phyloP scores from a whole-genome alignment of 1,140 invertebrate species.

The Halesus radiatus region DNA sequence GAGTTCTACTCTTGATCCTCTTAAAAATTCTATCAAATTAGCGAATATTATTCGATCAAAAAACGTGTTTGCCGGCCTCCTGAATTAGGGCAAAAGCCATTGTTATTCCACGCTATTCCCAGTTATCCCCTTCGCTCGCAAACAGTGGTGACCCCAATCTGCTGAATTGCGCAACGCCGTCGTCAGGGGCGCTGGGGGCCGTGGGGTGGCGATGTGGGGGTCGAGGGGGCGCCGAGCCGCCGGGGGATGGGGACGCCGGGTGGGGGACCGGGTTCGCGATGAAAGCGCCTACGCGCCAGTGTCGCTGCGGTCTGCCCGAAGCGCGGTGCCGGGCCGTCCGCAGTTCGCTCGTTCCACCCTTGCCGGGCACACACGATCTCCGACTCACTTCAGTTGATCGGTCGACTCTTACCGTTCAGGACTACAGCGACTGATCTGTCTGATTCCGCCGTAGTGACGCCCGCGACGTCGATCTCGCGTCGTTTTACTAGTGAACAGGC shows the following conservation, averaged over 20 bases:
- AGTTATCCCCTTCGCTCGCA: neutral
- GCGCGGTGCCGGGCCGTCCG: constrained; percentile 45
- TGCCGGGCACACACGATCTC: constrained; percentile 12
- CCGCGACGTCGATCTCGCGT: no score
- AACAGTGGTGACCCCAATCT: neutral
- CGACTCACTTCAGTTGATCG: neutral
- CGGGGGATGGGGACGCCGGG: constrained; percentile 16
- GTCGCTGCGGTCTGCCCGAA: constrained; percentile 53
- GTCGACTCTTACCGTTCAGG: neutral
- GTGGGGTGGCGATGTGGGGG: neutral
- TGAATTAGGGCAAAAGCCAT: no score
- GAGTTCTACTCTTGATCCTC: no score
- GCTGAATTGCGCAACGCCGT: constrained; percentile 46
- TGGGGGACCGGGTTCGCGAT: constrained; percentile 21
- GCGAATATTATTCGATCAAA: no score
- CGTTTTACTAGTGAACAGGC: neutral
- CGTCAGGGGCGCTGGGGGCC: constrained; percentile 39
- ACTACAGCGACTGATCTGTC: neutral
- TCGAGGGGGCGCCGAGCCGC: constrained; percentile 3
- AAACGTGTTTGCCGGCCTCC: no score
- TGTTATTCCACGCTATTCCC: neutral
- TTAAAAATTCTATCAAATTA: no score
- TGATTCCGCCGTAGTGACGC: neutral
- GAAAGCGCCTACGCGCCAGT: constrained; percentile 43
- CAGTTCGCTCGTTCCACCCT: constrained; percentile 26